A percentile compares a stretch with the other conserved stretches of the same genome.
Evolutionary conservation across 2,888 invertebrate genomes (phyloP).

Genomic region (Eupithecia pulchellata): DNA sequence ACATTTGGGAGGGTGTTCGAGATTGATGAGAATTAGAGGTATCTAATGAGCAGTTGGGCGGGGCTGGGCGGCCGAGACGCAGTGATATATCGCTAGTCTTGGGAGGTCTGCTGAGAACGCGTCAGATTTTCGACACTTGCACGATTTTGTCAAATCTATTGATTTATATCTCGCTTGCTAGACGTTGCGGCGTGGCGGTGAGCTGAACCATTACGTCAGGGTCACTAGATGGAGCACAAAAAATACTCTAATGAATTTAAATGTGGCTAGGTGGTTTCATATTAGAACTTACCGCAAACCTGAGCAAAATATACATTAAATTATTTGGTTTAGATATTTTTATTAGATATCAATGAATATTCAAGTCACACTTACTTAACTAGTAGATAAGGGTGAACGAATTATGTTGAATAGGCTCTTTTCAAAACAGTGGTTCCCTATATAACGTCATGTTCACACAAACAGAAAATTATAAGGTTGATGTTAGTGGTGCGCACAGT

Average conservation of each 20-base stretch:
- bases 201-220: conserved; percentile 53
- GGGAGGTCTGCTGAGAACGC: conserved; percentile 76
- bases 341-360: background rate
- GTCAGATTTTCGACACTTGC: conserved; percentile 82
- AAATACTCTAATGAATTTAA: background rate
- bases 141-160: conserved; percentile 81
- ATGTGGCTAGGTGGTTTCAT: background rate
- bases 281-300: background rate
- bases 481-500: conserved; percentile 57
- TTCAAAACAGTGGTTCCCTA: conserved; percentile 32
- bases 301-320: background rate
- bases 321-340: background rate
- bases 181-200: conserved; percentile 57
- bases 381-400: background rate
- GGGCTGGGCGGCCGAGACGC: conserved; percentile 68
- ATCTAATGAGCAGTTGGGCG: conserved; percentile 79
- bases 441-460: conserved; percentile 63
- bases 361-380: background rate
- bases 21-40: conserved; percentile 79
- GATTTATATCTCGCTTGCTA: conserved; percentile 75
- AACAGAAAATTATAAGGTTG: conserved; percentile 71
- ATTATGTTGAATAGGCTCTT: conserved; percentile 17
- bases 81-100: conserved; percentile 80
- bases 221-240: conserved; percentile 32
- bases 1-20: conserved; percentile 59